Evolutionary conservation across 1,140 invertebrate species (phyloP).

Genomic region (Branchinecta lynchi): DNA sequence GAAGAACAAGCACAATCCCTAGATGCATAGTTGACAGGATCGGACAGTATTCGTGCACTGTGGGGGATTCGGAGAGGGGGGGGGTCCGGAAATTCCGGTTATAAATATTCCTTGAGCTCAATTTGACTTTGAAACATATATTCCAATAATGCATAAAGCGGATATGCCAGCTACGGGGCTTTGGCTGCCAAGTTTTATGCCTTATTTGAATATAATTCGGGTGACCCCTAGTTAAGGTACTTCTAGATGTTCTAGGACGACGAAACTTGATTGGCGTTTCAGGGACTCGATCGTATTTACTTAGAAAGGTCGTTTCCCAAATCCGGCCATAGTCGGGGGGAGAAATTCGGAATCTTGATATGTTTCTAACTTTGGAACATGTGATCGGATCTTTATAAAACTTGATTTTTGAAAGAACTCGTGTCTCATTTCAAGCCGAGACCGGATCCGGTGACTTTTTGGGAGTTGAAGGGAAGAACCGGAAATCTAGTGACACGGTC

Average conservation of each 20-base stretch:
- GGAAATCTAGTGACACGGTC: not conserved
- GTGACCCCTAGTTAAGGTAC: not conserved
- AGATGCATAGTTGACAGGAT: no score
- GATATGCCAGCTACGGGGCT: no score
- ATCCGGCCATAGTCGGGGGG: constrained; percentile 7
- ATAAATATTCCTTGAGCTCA: no score
- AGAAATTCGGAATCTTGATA: not conserved
- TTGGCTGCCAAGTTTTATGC: no score
- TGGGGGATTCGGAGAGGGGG: no score
- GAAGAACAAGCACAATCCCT: no score
- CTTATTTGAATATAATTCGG: no score
- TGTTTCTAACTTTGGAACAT: constrained; percentile 1
- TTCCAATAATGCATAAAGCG: no score
- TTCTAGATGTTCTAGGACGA: not conserved
- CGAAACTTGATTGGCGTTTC: not conserved
- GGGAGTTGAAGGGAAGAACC: constrained; percentile 3
- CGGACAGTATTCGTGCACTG: no score
- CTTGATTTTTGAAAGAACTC: constrained; percentile 2
- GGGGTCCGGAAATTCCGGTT: no score
- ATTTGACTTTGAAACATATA: no score
- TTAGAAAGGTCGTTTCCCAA: not conserved
- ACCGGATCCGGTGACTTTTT: not conserved
- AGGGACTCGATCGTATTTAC: not conserved
- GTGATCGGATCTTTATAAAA: not conserved
- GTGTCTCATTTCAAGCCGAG: not conserved